Conservation (phyloP, 30 jellyfish, hydroid and myxozoan species). For the Sanderia malayensis region DNA sequence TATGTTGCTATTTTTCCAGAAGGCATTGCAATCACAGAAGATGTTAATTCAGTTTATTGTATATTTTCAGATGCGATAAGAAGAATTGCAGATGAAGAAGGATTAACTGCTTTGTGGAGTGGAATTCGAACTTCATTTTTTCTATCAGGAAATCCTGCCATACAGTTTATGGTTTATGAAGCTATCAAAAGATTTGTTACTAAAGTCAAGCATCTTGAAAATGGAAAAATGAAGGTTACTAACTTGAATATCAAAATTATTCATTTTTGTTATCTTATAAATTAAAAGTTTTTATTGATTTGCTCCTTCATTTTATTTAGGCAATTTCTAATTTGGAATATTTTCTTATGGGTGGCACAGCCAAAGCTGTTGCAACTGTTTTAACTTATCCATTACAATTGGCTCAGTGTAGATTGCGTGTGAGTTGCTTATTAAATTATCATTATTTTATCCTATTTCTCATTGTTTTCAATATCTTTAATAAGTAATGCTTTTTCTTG, state of each 20-base stretch:
- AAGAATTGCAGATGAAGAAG: conserved; percentile 78
- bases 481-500: neutral
- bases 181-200: conserved; percentile 67
- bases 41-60: no score
- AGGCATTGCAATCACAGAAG: conserved; percentile 22
- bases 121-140: conserved; percentile 83
- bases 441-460: neutral
- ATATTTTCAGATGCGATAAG: conserved; percentile 57
- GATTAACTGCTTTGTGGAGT: conserved; percentile 83
- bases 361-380: conserved; percentile 96
- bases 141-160: conserved; percentile 93
- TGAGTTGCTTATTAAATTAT: conserved; percentile 7
- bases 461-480: neutral
- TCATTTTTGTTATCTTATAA: no score
- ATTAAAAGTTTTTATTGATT: no score
- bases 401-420: conserved; percentile 89
- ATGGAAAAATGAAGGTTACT: conserved; percentile 36
- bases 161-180: conserved; percentile 92
- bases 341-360: conserved; percentile 86
- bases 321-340: conserved; percentile 59
- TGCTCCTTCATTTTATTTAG: conserved; percentile 43
- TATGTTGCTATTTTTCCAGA: neutral
- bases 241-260: no score
- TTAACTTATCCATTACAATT: conserved; percentile 87
- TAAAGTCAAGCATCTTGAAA: conserved; percentile 10